Evolutionary conservation across 1,140 invertebrate species (phyloP), one percentile per base, ranked within the genome.

Genomic region (Heliconius himera): DNA sequence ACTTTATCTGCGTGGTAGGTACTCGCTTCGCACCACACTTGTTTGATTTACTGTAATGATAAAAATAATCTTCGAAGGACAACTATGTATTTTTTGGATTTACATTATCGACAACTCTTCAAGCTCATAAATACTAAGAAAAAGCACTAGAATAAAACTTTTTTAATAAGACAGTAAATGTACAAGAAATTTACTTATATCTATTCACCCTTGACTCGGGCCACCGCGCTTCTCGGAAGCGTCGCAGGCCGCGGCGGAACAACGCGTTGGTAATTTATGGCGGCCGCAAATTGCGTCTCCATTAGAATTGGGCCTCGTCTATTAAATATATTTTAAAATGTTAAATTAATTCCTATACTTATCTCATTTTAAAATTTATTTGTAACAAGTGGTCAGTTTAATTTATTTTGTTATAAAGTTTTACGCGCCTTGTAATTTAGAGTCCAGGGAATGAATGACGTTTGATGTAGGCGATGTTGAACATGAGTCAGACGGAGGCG

Each of bases 191-290:
- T 3, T n/a, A 22, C n/a, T 56, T 26, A 8, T 66, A 29, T 49
- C 38, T 36, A 22, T 1, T 8, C 74, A 49, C 77, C 49, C 74
- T 16, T 79, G 36, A 41, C 81, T 79, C 75, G 74, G 1, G 75
- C 74, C 71, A 54, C 51, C 46, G 56, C 71, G 79, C 41, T 83
- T 83, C 78, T 74, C 36, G 78, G 80, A 84, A 79, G 60, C 78
- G 49, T 54, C 72, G 73, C 51, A 54, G n/a, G 33, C 33, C n/a
- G 54, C 41, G 33, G 33, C 6, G 33, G 9, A 56, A 18, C 54
- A 6, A 3, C 54, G 54, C n/a, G 54, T 36, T 9, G 54, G 75
- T 79, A 81, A 83, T 80, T 83, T 78, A 84, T 80, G 29, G 8
- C 56, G 78, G 71, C 76, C 81, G 56, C 56, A 60, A 26, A 60